Evolutionary conservation across 2,797 vertebrate species (phyloP).

Genomic region (Onychomys arenicola): DNA sequence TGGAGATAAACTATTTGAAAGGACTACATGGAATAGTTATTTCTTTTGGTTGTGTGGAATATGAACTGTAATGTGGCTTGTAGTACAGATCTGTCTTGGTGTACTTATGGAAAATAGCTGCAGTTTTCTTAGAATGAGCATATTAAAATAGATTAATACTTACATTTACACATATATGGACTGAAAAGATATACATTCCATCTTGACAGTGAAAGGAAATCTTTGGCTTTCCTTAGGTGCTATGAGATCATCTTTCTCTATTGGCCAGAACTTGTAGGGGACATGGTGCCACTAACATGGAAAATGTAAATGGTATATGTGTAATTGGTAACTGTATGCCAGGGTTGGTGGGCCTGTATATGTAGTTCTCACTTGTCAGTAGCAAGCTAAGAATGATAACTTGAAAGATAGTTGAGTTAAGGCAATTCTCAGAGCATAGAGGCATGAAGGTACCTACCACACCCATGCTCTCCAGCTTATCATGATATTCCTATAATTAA

Average conservation of each 20-base stretch:
- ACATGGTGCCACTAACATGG: background rate
- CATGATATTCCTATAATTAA: background rate
- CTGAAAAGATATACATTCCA: background rate
- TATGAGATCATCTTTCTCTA: background rate
- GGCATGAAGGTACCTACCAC: background rate
- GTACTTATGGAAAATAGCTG: background rate
- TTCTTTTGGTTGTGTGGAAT: background rate
- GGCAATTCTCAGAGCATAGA: background rate
- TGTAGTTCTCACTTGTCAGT: no score
- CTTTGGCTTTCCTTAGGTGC: background rate
- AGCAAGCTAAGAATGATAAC: no score
- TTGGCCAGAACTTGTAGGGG: background rate
- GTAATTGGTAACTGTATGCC: background rate
- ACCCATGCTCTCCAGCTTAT: background rate
- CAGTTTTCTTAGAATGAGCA: background rate
- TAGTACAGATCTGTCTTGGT: background rate
- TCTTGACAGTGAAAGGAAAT: background rate
- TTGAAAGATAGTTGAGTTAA: accelerated
- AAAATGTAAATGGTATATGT: background rate
- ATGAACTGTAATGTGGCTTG: background rate
- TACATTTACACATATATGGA: accelerated
- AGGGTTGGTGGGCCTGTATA: no score
- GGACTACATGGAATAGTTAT: background rate
- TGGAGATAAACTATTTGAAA: background rate
- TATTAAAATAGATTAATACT: background rate